Evolutionary conservation across 2,797 vertebrate species (phyloP), one percentile per base, ranked within the genome.

Genomic region (Botia almorhae): DNA sequence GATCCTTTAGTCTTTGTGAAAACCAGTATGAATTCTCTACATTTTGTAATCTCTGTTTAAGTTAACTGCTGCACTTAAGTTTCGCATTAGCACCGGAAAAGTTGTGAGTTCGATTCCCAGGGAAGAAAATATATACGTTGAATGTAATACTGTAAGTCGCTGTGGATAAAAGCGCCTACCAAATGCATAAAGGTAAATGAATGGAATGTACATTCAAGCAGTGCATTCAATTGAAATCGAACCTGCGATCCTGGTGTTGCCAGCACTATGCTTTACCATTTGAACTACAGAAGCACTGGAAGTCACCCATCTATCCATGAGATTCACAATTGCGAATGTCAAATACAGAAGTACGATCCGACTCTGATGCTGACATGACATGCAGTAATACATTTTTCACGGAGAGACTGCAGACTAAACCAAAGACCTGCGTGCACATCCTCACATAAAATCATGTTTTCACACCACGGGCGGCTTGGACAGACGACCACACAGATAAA

Each of bases 331-430:
- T 43, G 50, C 29, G 58, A 75, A 64, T 36, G 68, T 64, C 56
- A 48, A 48, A 60, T 74, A 69, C 64, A 53, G 7, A 64, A 69
- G 36, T 60, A 55, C 39, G 51, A 70, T 77, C 61, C 76, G 86
- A 89, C 90, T 89, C 86, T 90, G 90, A 92, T 87, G 84, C 88
- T 87, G 89, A 89, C 89, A 83, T 88, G 88, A 85, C 60, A 81
- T 82, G 87, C 86, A 77, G 10, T 11, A 46, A 46, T 46, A 46
- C 11, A 10, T 46, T 90, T 89, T 89, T 90, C 89, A 89, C 86
- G 81, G 43, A 63, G 10, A 56, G 19, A 58, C 39, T 60, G 58
- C 58, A 80, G 26, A 36, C 33, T 74, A 80, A 43, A 81, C 33
- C 33, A 33, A 33, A 33, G 33, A 33, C 33, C 33, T 23, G 71